These are phyloP conservation scores for Onychorhynchus coronatus DNA, from an alignment of 2,113 vertebrate species.

Conservation along the genomic window DNA sequence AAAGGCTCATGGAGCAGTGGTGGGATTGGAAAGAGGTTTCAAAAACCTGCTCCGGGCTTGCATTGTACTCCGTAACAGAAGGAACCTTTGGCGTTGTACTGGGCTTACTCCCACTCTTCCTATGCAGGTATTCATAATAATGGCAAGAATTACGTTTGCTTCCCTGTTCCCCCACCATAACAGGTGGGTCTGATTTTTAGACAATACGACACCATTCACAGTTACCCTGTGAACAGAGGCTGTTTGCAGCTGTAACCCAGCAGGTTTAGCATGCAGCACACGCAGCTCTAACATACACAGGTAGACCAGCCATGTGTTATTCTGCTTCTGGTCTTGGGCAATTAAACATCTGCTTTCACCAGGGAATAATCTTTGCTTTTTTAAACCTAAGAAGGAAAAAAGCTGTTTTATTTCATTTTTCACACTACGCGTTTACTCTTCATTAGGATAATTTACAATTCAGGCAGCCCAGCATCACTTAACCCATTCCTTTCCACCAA, in stretches of 20 bases:
- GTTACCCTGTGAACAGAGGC: neutral
- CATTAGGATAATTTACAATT: neutral
- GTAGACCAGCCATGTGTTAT: neutral
- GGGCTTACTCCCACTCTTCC: neutral
- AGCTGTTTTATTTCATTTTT: slow-evolving; percentile 10
- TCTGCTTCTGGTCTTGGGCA: slow-evolving; percentile 14
- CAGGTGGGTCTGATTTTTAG: neutral
- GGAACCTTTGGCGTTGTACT: neutral
- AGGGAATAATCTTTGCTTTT: neutral
- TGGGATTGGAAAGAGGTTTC: neutral
- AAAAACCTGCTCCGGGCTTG: neutral
- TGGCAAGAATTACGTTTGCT: neutral
- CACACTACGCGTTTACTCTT: neutral
- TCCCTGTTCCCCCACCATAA: neutral
- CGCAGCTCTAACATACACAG: neutral
- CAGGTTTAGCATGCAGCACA: neutral
- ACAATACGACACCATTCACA: neutral
- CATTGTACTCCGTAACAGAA: neutral
- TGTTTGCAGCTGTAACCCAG: neutral
- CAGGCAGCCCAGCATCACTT: neutral
- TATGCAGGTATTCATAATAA: neutral
- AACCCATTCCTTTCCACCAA: neutral
- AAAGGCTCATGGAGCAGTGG: neutral
- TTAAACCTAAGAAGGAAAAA: neutral
- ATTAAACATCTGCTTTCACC: slow-evolving; percentile 46